Conservation (phyloP, 2,888 invertebrate species). For the Abscondita cerata region DNA sequence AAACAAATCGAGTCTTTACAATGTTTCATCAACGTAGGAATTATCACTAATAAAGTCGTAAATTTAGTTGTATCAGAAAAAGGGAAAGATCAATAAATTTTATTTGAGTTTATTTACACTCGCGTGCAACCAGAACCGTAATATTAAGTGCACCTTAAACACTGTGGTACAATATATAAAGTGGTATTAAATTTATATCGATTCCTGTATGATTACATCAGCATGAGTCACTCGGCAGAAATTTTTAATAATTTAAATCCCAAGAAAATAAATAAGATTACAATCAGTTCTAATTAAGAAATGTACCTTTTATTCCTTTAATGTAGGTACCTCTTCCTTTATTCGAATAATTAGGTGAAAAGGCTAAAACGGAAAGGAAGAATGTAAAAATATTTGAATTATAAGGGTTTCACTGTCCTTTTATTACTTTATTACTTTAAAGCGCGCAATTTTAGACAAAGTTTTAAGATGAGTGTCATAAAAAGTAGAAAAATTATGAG, state of each 20-base stretch:
- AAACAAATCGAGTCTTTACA: too few relatives aligned
- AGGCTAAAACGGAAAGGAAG: constrained; percentile 25
- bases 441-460: constrained; percentile 36
- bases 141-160: constrained; percentile 3
- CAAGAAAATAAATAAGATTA: too few relatives aligned
- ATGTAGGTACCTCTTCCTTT: constrained; percentile 24
- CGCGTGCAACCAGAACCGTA: constrained; percentile 6
- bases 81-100: not conserved
- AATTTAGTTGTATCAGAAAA: not conserved
- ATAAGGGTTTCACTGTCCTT: constrained; percentile 34
- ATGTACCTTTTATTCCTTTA: constrained; percentile 30
- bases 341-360: constrained; percentile 32
- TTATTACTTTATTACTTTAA: constrained; percentile 35
- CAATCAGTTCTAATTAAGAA: constrained; percentile 31
- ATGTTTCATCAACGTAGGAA: too few relatives aligned
- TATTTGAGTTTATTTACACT: not conserved
- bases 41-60: too few relatives aligned
- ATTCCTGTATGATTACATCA: not conserved
- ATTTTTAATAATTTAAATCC: too few relatives aligned
- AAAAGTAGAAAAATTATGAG: constrained; percentile 35
- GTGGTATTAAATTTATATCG: constrained; percentile 4
- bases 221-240: too few relatives aligned
- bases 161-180: constrained; percentile 2
- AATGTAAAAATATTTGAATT: constrained; percentile 34
- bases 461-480: constrained; percentile 33